These are phyloP conservation scores for Prosapia bicincta DNA, from an alignment of 2,888 invertebrate species.

Conservation along the genomic window DNA sequence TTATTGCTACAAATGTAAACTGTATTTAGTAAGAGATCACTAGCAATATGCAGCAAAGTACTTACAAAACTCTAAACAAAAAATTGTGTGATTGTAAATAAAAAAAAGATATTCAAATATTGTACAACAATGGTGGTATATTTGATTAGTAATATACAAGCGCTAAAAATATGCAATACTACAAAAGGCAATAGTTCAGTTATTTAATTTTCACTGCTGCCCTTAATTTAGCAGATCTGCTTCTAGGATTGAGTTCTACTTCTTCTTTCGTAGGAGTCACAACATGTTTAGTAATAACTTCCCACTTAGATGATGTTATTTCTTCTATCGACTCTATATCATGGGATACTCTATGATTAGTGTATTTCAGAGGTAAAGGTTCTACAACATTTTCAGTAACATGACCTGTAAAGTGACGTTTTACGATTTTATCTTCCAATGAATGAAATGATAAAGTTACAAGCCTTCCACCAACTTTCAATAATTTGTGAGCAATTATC, in stretches of 20 bases:
- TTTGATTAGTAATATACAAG: too few relatives aligned
- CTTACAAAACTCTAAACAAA: too few relatives aligned
- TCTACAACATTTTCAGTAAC: slow-evolving; percentile 68
- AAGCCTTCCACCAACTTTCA: slow-evolving; percentile 74
- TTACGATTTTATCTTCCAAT: slow-evolving; percentile 89
- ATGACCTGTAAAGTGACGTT: slow-evolving; percentile 80
- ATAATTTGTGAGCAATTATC: slow-evolving; percentile 67
- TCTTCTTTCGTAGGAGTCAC: slow-evolving; percentile 70
- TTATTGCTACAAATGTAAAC: too few relatives aligned
- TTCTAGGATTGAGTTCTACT: slow-evolving; percentile 73
- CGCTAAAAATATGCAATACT: too few relatives aligned
- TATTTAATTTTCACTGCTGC: slow-evolving; percentile 67
- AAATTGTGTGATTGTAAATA: too few relatives aligned
- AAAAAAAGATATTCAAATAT: too few relatives aligned
- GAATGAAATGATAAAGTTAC: slow-evolving; percentile 89
- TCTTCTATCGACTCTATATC: slow-evolving; percentile 58
- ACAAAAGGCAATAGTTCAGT: background rate
- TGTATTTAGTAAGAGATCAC: too few relatives aligned
- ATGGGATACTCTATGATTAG: slow-evolving; percentile 58
- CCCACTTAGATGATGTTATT: slow-evolving; percentile 68
- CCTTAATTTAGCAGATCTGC: slow-evolving; percentile 85
- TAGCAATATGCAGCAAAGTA: too few relatives aligned
- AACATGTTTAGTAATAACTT: slow-evolving; percentile 75
- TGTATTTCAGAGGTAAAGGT: slow-evolving; percentile 67
- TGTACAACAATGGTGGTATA: too few relatives aligned